Evolutionary conservation across 2,113 vertebrate species (phyloP).

Genomic region (rabbit (Oryctolagus cuniculus)): mOryCun1.1 NC_091435.1:88273001-88273500

Average conservation of each 20-base stretch:
- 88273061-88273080: background rate
- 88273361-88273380: background rate
- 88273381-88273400: background rate
- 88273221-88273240: background rate
- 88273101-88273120: background rate
- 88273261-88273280: background rate
- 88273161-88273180: background rate
- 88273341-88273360: conserved; percentile 2
- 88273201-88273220: background rate
- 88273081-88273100: background rate
- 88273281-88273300: background rate
- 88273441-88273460: background rate
- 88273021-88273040: background rate
- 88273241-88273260: conserved; percentile 14
- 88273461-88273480: background rate
- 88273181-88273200: background rate
- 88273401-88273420: background rate
- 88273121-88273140: background rate
- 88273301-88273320: background rate
- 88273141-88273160: background rate
- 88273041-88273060: background rate
- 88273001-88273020: background rate
- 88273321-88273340: background rate
- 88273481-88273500: background rate
- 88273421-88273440: background rate